These are phyloP conservation scores for Euthynnus affinis DNA, from an alignment of 2,797 vertebrate genomes.

Conservation along the genomic window DNA sequence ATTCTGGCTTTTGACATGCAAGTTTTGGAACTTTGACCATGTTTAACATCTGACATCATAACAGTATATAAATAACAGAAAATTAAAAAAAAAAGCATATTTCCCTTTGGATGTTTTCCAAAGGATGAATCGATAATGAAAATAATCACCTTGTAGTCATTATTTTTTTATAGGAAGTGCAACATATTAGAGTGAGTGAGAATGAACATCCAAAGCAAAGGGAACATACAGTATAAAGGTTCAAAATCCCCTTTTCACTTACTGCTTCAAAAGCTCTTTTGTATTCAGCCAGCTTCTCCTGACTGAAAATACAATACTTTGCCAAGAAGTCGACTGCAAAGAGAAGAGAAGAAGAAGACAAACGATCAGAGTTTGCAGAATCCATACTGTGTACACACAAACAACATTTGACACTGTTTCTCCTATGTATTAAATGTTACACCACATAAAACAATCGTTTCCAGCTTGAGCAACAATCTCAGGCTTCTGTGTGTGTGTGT, in stretches of 20 bases:
- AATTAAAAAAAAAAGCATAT: not conserved
- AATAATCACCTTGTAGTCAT: not conserved
- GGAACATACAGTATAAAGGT: slow-evolving; percentile 54
- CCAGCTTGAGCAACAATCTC: slow-evolving; percentile 13
- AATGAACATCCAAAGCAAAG: slow-evolving; percentile 43
- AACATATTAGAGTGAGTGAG: slow-evolving; percentile 28
- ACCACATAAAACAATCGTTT: not conserved
- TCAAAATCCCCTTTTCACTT: slow-evolving; percentile 89
- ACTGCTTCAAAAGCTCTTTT: slow-evolving; percentile 95
- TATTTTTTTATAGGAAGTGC: not conserved
- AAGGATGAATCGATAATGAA: too few species aligned
- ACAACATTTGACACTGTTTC: not conserved
- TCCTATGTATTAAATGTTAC: not conserved
- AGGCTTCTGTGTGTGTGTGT: slow-evolving; percentile 32
- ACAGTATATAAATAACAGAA: not conserved
- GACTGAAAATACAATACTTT: slow-evolving; percentile 94
- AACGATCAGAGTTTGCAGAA: slow-evolving; percentile 40
- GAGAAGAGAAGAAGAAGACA: slow-evolving; percentile 69
- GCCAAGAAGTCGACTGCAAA: slow-evolving; percentile 94
- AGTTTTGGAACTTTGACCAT: too few species aligned
- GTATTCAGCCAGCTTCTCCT: slow-evolving; percentile 92
- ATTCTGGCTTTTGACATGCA: too few species aligned
- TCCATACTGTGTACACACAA: not conserved
- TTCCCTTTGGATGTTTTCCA: too few species aligned
- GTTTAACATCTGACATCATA: not conserved